Conservation (phyloP, 2,113 vertebrate species). For the Anoplopoma fimbria region DNA sequence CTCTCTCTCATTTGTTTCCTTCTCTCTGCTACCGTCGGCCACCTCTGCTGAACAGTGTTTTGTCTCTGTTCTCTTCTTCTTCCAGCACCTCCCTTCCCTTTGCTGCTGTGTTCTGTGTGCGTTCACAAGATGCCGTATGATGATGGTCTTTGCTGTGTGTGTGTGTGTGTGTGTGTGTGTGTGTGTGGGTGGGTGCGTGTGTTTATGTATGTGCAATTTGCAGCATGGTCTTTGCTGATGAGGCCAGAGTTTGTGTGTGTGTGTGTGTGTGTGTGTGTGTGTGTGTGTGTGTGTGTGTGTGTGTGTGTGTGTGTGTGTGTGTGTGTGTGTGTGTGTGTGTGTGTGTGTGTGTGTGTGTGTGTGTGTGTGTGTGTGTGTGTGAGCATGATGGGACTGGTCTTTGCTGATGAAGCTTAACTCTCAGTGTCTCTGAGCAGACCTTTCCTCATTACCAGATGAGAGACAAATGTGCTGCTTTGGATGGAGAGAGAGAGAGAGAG, state of each 20-base stretch:
- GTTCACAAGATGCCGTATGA: conserved; percentile 29
- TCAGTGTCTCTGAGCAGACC: conserved; percentile 73
- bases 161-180: background rate
- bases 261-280: background rate
- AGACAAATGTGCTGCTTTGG: conserved; percentile 57
- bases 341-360: background rate
- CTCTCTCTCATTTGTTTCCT: conserved; percentile 20
- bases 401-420: conserved; percentile 78
- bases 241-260: conserved; percentile 34
- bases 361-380: conserved; percentile 37
- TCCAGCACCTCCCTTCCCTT: conserved; percentile 30
- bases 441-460: conserved; percentile 72
- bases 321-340: conserved; percentile 27
- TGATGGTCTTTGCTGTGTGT: conserved; percentile 29
- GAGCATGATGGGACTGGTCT: conserved; percentile 65
- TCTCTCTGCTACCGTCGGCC: conserved; percentile 19
- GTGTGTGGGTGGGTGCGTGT: conserved; percentile 17
- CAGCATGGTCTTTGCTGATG: conserved; percentile 62
- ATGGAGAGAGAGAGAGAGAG: conserved; percentile 18
- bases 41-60: conserved; percentile 50
- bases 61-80: conserved; percentile 22
- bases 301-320: conserved; percentile 10
- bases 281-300: conserved; percentile 37
- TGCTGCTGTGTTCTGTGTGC: conserved; percentile 24
- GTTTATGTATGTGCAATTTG: conserved; percentile 30